A percentile compares a stretch with the other conserved stretches of the same genome.
Evolutionary conservation across 1,140 invertebrate genomes (phyloP).

Genomic region (Meloidogyne hapla): DNA sequence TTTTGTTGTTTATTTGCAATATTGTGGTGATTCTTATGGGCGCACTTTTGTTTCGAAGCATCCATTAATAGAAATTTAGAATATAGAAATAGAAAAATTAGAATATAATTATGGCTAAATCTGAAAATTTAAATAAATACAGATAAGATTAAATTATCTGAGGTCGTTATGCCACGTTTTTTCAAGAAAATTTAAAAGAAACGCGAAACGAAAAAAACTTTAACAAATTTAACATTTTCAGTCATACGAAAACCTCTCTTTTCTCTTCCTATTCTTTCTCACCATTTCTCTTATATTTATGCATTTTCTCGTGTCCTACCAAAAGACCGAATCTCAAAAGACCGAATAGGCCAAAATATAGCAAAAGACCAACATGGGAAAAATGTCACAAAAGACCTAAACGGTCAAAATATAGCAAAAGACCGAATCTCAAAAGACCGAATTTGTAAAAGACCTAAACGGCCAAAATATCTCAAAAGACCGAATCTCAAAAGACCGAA

Average conservation of each 20-base stretch:
- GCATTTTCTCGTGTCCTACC: no score
- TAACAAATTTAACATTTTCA: background rate
- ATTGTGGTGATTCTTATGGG: constrained; percentile 16
- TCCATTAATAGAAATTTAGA: constrained; percentile 22
- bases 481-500: no score
- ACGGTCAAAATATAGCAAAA: no score
- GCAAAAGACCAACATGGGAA: no score
- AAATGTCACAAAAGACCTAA: no score
- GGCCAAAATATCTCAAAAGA: no score
- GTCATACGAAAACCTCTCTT: background rate
- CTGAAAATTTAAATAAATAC: background rate
- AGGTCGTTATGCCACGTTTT: background rate
- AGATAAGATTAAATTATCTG: background rate
- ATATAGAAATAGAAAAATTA: background rate
- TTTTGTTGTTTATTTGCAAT: constrained; percentile 17
- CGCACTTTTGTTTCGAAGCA: constrained; percentile 12
- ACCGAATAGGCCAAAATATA: no score
- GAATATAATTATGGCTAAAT: constrained; percentile 1
- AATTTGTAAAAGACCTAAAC: no score
- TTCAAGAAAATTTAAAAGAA: background rate
- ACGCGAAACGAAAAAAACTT: background rate
- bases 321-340: no score
- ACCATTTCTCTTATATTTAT: no score
- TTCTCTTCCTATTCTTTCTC: background rate
- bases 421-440: no score